These are phyloP conservation scores for Delphinus delphis DNA, from an alignment of 2,113 vertebrate genomes.

Conservation along the genomic window DNA sequence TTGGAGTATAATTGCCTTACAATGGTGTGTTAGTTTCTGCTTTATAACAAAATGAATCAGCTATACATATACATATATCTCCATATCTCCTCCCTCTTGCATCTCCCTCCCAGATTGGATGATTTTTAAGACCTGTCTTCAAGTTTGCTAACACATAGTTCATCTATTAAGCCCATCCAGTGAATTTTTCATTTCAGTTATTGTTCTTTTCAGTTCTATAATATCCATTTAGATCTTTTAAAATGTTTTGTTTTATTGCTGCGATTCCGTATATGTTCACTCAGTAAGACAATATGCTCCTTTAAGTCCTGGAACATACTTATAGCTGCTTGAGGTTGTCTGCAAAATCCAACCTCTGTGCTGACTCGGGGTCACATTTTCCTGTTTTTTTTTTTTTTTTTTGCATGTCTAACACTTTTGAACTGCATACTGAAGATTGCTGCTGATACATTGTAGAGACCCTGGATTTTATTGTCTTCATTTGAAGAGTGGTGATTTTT, in stretches of 20 bases:
- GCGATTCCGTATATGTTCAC: not conserved
- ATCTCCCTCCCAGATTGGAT: not conserved
- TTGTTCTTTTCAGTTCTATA: not conserved
- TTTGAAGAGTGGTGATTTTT: constrained; percentile 26
- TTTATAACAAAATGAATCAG: too few species aligned
- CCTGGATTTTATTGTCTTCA: not conserved
- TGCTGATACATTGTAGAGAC: not conserved
- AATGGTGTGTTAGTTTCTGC: too few species aligned
- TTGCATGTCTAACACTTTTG: not conserved
- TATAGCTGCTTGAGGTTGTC: not conserved
- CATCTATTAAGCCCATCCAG: not conserved
- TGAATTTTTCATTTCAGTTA: not conserved
- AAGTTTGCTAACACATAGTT: not conserved
- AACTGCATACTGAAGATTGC: not conserved
- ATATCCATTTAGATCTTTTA: not conserved
- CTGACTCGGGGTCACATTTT: not conserved
- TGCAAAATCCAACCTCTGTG: not conserved
- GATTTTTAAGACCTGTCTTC: constrained; percentile 32
- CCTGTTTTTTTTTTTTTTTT: not conserved
- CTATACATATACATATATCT: too few species aligned
- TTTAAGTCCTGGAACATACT: not conserved
- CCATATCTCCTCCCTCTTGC: too few species aligned
- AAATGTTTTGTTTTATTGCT: not conserved
- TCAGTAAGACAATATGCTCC: not conserved
- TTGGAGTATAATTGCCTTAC: too few species aligned